Evolutionary conservation across 2,888 invertebrate species (phyloP).

Genomic region (Patella ulyssiponensis): DNA sequence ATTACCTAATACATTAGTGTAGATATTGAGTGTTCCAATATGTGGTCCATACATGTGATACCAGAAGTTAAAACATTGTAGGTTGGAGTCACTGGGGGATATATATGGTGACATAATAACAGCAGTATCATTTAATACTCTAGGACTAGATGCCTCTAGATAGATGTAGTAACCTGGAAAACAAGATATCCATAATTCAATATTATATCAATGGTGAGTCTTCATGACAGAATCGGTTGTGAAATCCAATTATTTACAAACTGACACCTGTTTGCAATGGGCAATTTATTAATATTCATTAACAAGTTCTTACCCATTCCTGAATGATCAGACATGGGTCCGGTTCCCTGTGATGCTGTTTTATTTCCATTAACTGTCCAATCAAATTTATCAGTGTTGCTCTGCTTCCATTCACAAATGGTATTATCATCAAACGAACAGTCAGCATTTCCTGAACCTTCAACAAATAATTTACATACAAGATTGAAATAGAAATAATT

Average conservation of each 20-base stretch:
- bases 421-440: constrained; percentile 62
- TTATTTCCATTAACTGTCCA: constrained; percentile 53
- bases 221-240: no score
- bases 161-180: constrained; percentile 79
- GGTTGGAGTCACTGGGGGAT: constrained; percentile 43
- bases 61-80: constrained; percentile 63
- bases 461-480: not conserved
- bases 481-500: not conserved
- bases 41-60: constrained; percentile 66
- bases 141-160: constrained; percentile 81
- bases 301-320: constrained; percentile 33
- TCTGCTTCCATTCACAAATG: constrained; percentile 58
- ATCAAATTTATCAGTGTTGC: constrained; percentile 51
- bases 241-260: not conserved
- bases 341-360: constrained; percentile 46
- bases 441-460: constrained; percentile 26
- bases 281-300: no score
- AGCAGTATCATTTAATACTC: constrained; percentile 79
- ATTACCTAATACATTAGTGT: constrained; percentile 37
- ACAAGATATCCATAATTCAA: not conserved
- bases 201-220: not conserved
- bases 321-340: constrained; percentile 52
- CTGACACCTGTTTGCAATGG: not conserved
- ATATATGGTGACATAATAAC: constrained; percentile 49
- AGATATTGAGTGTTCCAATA: constrained; percentile 55